phyloP scores from a whole-genome alignment of 2,888 invertebrate genomes.

The Nemotelus nigrinus region DNA sequence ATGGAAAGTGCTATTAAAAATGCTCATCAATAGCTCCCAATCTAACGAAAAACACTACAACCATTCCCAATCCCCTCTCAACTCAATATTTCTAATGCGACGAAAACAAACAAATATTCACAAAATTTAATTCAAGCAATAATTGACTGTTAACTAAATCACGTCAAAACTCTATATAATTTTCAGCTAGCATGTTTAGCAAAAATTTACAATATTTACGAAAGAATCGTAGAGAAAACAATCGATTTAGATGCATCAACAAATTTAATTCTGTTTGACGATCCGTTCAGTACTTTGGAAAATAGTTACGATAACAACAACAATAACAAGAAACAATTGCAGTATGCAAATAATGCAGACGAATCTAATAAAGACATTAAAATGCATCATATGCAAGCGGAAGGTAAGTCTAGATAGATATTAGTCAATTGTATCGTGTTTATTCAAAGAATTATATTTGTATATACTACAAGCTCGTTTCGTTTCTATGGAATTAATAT shows the following conservation, averaged over 20 bases:
- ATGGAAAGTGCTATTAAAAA: too few species aligned
- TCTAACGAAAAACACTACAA: too few species aligned
- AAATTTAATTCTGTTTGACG: constrained; percentile 51
- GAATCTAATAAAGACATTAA: constrained; percentile 47
- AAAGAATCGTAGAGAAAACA: constrained; percentile 47
- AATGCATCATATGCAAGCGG: constrained; percentile 52
- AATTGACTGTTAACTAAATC: neutral
- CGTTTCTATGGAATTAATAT: neutral
- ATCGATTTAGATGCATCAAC: constrained; percentile 50
- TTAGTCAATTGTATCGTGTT: neutral
- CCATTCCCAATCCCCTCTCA: too few species aligned
- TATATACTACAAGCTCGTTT: neutral
- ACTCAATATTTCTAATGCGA: too few species aligned
- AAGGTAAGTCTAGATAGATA: constrained; percentile 34
- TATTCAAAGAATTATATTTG: too few species aligned
- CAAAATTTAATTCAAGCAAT: neutral
- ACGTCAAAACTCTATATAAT: neutral
- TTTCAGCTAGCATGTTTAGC: constrained; percentile 50
- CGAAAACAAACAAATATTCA: too few species aligned
- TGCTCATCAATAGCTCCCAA: too few species aligned
- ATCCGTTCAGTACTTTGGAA: constrained; percentile 48
- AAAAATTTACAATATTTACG: constrained; percentile 50
- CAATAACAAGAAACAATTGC: constrained; percentile 28
- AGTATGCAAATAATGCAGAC: constrained; percentile 39
- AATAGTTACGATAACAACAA: constrained; percentile 14